Evolutionary conservation across 2,113 vertebrate genomes (phyloP), one percentile per base, ranked within the genome.

Genomic region (Symphodus melops): DNA sequence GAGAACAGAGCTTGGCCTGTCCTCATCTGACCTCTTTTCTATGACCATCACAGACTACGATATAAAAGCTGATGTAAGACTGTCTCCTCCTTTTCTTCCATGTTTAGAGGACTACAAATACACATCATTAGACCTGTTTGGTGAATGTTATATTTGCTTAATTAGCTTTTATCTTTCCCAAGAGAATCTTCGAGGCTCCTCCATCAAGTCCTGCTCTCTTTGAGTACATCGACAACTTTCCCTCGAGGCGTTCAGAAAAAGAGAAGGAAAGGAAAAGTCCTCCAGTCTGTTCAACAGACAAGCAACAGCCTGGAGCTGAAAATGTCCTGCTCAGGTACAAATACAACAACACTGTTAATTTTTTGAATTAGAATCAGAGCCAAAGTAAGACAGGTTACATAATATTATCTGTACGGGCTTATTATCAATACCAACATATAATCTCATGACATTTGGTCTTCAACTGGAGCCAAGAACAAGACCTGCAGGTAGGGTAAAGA

Each of bases 11-110:
- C 90, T 93, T 2, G 79, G 92, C 20, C 70, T 95, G 39, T 86
- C 86, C 0, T 90, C 91, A 19, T 36, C 89, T 3, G 90, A 94
- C 52, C 91, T 93, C 46, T 95, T 95, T 68, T 95, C 92, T 36
- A 91, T 95, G 93, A 91, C 91, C 2, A 57, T 95, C 77, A 92
- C 92, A 3, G 95, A 95, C 84, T 94, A 94, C 37, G 94, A 95
- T 85, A 85, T 94, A 42, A 90, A 78, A 58, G 81, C 89, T 48
- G 80, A 74, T 4, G 95, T 95, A 79, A 92, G 87, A 19, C 5
- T 33, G 8, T 11, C 28, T 65, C 17, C 25, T 44, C 36, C 14
- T 49, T 11, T 36, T 17, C 3, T 44, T 33, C 21, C 17, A 51
- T 8, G 8, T 54, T 51, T 44, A 10, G 39, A 41, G 39, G 39